Evolutionary conservation across 2,113 vertebrate species (phyloP).

Genomic region (Prunella fulvescens): DNA sequence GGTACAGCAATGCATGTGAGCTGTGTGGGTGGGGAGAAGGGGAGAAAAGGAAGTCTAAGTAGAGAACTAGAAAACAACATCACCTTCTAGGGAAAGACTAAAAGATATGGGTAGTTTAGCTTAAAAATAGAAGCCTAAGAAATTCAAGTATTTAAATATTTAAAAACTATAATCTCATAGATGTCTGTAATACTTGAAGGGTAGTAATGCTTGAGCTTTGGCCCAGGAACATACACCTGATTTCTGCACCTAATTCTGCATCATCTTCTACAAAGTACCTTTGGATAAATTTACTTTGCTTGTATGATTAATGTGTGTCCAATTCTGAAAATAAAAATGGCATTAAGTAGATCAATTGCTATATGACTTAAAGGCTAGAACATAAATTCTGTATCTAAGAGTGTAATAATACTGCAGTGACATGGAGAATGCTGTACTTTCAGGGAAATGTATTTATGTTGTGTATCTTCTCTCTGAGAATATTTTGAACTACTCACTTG

Average conservation of each 20-base stretch:
- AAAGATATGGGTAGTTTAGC: not conserved
- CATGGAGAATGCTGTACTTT: not conserved
- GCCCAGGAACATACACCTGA: accelerated
- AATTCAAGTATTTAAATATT: not conserved
- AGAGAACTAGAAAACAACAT: not conserved
- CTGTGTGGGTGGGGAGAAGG: not conserved
- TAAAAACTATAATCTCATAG: not conserved
- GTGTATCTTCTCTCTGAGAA: not conserved
- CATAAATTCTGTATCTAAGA: not conserved
- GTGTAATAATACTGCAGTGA: not conserved
- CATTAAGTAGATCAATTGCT: not conserved
- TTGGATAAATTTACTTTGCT: not conserved
- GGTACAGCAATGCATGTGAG: not conserved
- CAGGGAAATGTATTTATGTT: not conserved
- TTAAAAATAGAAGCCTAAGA: not conserved
- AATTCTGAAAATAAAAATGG: not conserved
- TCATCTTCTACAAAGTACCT: not conserved
- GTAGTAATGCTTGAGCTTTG: not conserved
- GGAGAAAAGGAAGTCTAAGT: not conserved
- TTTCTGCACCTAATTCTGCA: not conserved
- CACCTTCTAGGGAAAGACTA: not conserved
- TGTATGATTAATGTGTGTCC: not conserved
- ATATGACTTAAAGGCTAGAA: not conserved
- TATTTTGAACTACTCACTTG: not conserved
- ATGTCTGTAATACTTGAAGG: not conserved